Evolutionary conservation across 2,113 vertebrate species (phyloP).

Genomic region (Tamias sibiricus): DNA sequence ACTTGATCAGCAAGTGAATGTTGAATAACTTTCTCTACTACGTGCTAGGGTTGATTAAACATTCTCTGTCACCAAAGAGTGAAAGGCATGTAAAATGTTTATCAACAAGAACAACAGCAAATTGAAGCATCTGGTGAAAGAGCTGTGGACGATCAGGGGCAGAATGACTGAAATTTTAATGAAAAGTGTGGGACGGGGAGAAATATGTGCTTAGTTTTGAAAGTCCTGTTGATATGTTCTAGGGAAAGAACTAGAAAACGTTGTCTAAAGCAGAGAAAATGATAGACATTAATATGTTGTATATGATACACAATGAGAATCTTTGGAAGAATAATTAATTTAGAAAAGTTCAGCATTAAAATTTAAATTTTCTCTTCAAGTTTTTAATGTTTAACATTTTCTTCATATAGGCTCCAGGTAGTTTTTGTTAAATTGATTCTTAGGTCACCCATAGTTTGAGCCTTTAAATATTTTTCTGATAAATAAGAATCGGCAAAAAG

Average conservation of each 20-base stretch:
- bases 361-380: constrained; percentile 1
- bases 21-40: neutral
- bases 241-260: neutral
- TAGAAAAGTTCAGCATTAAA: neutral
- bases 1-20: neutral
- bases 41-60: neutral
- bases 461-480: neutral
- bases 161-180: neutral
- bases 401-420: neutral
- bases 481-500: neutral
- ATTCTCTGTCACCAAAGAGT: neutral
- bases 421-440: neutral
- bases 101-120: neutral
- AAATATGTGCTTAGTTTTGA: neutral
- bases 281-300: neutral
- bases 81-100: neutral
- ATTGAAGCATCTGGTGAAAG: neutral
- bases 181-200: neutral
- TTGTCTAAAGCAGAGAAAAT: neutral
- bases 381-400: neutral
- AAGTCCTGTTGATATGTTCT: neutral
- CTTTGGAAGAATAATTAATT: neutral
- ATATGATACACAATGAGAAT: neutral
- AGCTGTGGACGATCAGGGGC: neutral
- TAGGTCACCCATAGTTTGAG: neutral